Conservation (phyloP, 2,888 invertebrate species). For the Rhagonycha lutea region DNA sequence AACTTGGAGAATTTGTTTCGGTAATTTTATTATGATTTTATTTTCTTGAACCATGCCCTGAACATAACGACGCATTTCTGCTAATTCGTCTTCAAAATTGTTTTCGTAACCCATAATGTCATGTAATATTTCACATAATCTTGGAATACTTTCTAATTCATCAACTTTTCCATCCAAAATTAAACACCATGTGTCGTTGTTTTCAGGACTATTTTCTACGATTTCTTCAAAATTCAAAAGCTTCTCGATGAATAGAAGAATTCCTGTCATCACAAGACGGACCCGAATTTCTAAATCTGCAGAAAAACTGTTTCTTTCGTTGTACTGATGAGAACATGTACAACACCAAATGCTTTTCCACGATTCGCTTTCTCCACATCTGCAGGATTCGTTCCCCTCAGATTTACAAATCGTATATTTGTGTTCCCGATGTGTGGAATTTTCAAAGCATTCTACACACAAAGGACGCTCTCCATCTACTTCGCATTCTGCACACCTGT, state of each 20-base stretch:
- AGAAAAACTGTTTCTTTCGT: conserved; percentile 51
- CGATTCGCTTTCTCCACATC: conserved; percentile 57
- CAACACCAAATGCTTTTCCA: conserved; percentile 76
- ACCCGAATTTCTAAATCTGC: conserved; percentile 70
- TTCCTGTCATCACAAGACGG: conserved; percentile 69
- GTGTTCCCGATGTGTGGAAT: conserved; percentile 86
- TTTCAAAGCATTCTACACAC: conserved; percentile 96
- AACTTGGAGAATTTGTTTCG: conserved; percentile 77
- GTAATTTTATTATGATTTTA: conserved; percentile 84
- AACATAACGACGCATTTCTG: conserved; percentile 62
- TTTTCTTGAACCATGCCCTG: conserved; percentile 97
- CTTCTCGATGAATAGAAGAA: conserved; percentile 83
- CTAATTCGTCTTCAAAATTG: conserved; percentile 70
- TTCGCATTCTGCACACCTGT: conserved; percentile 95
- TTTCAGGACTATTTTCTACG: conserved; percentile 69
- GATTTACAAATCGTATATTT: conserved; percentile 97
- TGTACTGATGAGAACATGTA: conserved; percentile 57
- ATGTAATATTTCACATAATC: conserved; percentile 89
- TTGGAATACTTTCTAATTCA: conserved; percentile 97
- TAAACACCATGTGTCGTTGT: conserved; percentile 60
- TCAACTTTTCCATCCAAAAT: conserved; percentile 91
- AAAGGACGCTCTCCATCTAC: conserved; percentile 98
- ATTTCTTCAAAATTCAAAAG: conserved; percentile 80
- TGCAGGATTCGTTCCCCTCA: conserved; percentile 81
- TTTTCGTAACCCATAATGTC: conserved; percentile 87